Base-by-base conservation (phyloP, 2,113 vertebrate genomes). In the Odocoileus virginianus region DNA sequence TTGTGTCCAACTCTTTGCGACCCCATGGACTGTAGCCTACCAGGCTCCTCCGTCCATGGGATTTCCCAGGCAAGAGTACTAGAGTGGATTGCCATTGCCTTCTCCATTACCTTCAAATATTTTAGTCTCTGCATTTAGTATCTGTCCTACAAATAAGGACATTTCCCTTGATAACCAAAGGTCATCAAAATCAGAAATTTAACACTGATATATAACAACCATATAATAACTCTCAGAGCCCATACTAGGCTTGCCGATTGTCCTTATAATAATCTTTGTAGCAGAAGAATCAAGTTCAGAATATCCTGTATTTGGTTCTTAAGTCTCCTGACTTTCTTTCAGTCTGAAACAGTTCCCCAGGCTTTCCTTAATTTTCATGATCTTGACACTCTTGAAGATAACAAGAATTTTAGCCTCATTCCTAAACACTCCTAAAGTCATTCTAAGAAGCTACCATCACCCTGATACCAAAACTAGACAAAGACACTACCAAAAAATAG, bases 241-340 rank as follows among this genome's bases (percentile, higher is more conserved):
- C 23, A 3, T 1, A 2, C 12, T 1, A 7, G 17, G 21, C 13
- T 15, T 19, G 36, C 50, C 6, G 2, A 5, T 6, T 45, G 25
- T 19, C 11, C 30, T 15, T 6, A 2, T 23, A 16, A 9, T 28
- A 52, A 10, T 19, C 33, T 89, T 28, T 33, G 47, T 1, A n/a
- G 47, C 23, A 12, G 7, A 79, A 82, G 74, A 57, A 86, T 33
- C 79, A 25, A 19, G 82, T 14, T 57, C 47, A 40, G 74, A 74
- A 45, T 33, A 12, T 11, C 33, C 47, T n/a, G 64, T 40, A 19
- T 27, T 40, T 47, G 17, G 47, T 25, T 57, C 79, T 52, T 21
- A 61, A 10, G 3, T 21, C 78, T 78, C 55, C 10, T 28, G 30
- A 14, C 50, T 57, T 74, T 88, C 85, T 30, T 36, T 40, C 47